A percentile compares a stretch with the other conserved stretches of the same genome.
Conservation (phyloP, 2,113 vertebrate species). For the Tauraco erythrolophus region DNA sequence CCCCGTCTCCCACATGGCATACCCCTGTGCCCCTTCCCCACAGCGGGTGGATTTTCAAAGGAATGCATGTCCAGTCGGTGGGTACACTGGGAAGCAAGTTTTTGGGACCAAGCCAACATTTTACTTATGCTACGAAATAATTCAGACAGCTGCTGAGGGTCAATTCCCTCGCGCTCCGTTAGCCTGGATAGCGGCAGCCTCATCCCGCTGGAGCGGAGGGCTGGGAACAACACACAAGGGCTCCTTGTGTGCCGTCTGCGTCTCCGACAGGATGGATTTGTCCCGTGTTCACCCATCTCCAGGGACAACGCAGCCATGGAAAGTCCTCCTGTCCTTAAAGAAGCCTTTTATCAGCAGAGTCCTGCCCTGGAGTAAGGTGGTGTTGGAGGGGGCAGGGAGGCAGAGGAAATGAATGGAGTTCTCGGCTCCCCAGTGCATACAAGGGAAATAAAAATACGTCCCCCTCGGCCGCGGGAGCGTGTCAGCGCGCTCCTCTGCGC, state of each 20-base stretch:
- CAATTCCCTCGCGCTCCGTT: neutral
- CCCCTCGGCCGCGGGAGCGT: accelerated
- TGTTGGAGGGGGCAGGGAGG: neutral
- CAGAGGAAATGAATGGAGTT: neutral
- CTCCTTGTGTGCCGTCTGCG: neutral
- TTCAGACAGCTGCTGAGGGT: neutral
- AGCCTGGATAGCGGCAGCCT: neutral
- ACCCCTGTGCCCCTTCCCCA: accelerated
- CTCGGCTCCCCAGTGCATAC: neutral
- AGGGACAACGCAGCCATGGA: accelerated
- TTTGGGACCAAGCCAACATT: neutral
- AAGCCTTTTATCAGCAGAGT: neutral
- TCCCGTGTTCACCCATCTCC: neutral
- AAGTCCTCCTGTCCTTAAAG: neutral
- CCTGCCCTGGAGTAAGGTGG: neutral
- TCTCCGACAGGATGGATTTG: accelerated
- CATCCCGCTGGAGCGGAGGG: neutral
- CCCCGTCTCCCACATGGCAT: accelerated
- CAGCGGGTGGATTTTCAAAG: neutral
- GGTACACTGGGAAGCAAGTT: neutral
- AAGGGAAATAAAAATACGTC: neutral
- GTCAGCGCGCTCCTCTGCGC: neutral
- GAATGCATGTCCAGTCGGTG: neutral
- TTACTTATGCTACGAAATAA: neutral
- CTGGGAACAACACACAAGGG: neutral